Percentiles rank a stretch among this genome's conserved stretches.
These are phyloP conservation scores for Melanaphis sacchari DNA, from an alignment of 1,140 invertebrate genomes.

Conservation along the genomic window DNA sequence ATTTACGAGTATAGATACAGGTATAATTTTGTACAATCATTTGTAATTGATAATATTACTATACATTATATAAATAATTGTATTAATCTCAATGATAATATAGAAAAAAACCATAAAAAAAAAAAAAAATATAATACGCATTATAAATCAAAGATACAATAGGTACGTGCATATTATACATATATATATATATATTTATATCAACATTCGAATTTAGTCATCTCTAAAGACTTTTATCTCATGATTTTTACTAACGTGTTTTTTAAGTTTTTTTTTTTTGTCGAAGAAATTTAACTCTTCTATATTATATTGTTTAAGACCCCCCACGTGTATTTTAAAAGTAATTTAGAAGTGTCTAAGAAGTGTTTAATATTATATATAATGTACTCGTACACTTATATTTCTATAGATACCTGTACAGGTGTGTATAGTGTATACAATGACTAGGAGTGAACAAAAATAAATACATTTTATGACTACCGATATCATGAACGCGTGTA, in stretches of 20 bases:
- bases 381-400: neutral
- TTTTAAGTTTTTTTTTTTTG: neutral
- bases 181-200: neutral
- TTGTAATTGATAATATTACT: too few relatives aligned
- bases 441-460: neutral
- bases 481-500: neutral
- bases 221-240: neutral
- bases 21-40: too few relatives aligned
- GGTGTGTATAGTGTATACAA: neutral
- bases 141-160: neutral
- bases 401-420: neutral
- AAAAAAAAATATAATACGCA: neutral
- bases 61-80: neutral
- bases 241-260: conserved; percentile 11
- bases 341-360: conserved; percentile 46
- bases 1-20: too few relatives aligned
- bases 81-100: neutral
- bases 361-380: neutral
- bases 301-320: conserved; percentile 26
- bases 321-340: conserved; percentile 24
- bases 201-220: neutral
- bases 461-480: neutral
- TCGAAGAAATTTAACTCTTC: neutral
- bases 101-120: neutral
- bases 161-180: neutral